Conservation (phyloP, 2,113 vertebrate genomes). For the Montifringilla adamsi region DNA sequence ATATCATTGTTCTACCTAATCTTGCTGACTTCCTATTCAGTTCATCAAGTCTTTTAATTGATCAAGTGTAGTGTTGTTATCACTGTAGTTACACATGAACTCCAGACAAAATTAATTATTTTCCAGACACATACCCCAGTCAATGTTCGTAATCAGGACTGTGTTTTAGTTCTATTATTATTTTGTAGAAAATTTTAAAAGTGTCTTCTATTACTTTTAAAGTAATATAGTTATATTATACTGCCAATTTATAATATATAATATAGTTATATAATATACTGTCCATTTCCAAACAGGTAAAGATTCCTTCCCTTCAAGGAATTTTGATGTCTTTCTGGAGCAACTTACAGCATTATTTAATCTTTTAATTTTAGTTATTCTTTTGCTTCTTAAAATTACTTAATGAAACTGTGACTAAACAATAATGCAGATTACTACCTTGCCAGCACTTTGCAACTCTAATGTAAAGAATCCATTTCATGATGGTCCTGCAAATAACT, state of each 20-base stretch:
- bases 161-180: background rate
- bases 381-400: background rate
- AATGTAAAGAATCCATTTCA: background rate
- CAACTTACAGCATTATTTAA: background rate
- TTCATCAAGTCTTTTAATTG: background rate
- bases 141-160: background rate
- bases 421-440: background rate
- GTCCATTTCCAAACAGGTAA: background rate
- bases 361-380: background rate
- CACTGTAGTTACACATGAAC: background rate
- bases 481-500: background rate
- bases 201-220: background rate
- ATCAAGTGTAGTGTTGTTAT: background rate
- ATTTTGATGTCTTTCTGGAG: background rate
- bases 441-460: background rate
- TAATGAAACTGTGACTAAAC: background rate
- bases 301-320: background rate
- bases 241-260: no score
- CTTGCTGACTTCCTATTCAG: background rate
- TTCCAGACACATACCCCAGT: rapidly evolving
- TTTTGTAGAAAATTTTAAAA: background rate
- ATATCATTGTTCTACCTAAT: background rate
- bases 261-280: background rate
- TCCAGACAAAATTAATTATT: background rate
- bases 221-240: background rate